Base-by-base conservation (phyloP, 2,113 vertebrate species). In the Dromaius novaehollandiae region DNA sequence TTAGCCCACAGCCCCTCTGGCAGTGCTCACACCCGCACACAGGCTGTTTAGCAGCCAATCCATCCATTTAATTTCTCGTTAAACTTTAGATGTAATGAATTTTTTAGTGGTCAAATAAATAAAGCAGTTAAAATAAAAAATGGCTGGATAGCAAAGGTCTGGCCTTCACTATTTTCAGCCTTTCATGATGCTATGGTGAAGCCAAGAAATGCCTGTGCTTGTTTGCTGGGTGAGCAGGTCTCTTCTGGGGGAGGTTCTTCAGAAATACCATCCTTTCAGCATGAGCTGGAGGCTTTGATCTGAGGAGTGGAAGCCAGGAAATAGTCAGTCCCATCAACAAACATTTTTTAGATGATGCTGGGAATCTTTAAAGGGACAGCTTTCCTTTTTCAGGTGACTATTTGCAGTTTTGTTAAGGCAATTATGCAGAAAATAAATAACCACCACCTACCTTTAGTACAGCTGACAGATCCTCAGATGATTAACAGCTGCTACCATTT, bases 1-100 rank as follows among this genome's bases (percentile, higher is more conserved):
- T 96, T 96, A 96, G 94, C 96, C 96, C 94, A 95, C 95, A 94
- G 94, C 88, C 94, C 94, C 94, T 89, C 96, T 96, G 96, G 96
- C 95, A 91, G 86, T 16, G 51, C 89, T 89, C 94, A 94, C 95
- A 93, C 95, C 96, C 94, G 65, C 97, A 92, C 89, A 95, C 88
- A 93, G 94, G 94, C 95, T 97, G 96, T 83, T 91, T 90, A 96
- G 90, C 93, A 95, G 82, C 91, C 96, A 94, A 89, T 91, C 96
- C 91, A 95, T 91, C 96, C 87, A 82, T 79, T 93, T 96, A 96
- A 93, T 96, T 96, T 93, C 91, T 96, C 92, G 92, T 97, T 97
- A 96, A 96, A 96, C 96, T 95, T 94, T 90, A 90, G 88, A 86
- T 95, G 74, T 58, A 91, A 97, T 96, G 95, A 95, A 95, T 97